Base-by-base conservation (phyloP, 2,113 vertebrate species). In the Poeciliopsis occidentalis region DNA sequence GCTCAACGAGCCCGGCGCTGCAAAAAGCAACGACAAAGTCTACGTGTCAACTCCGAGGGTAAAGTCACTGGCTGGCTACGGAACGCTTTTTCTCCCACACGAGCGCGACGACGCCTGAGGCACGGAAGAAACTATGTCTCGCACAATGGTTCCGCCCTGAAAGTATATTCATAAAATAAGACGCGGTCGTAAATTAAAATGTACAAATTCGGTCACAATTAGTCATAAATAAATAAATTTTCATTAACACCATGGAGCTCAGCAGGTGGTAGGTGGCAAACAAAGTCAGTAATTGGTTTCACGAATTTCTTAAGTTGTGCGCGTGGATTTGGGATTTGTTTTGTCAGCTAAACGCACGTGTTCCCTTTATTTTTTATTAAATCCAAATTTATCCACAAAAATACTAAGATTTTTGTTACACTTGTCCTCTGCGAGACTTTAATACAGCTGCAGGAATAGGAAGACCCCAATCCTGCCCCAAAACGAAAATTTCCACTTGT, bases 41-140 rank as follows among this genome's bases (percentile, higher is more conserved):
- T 71, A 80, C 88, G 86, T 89, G 90, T 89, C 91, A 92, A 71
- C 69, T 73, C 64, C 22, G 57, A 76, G 30, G 32, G 27, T 41
- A 12, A 78, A 60, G 81, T 80, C 75, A 74, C 76, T 80, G 77
- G 64, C 34, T 85, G 78, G 60, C 27, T 39, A 69, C 78, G 12
- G 67, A 71, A 19, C 72, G 75, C 34, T 91, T 93, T 37, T 93
- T 85, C 88, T 91, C 78, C 76, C 17, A 29, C 37, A 2, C 0
- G 2, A 4, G 92, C 88, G 89, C 77, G 74, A 63, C 90, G 5
- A 0, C 8, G 1, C 3, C 1, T 6, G 60, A 37, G 3, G 0
- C 37, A 8, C 62, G 78, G 73, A 37, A 8, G 64, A 83, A 91
- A 91, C 79, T 62, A 31, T 10, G 0, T 4, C 0, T 15, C 3